Conservation (phyloP, 2,797 vertebrate genomes). For the Allobates femoralis region DNA sequence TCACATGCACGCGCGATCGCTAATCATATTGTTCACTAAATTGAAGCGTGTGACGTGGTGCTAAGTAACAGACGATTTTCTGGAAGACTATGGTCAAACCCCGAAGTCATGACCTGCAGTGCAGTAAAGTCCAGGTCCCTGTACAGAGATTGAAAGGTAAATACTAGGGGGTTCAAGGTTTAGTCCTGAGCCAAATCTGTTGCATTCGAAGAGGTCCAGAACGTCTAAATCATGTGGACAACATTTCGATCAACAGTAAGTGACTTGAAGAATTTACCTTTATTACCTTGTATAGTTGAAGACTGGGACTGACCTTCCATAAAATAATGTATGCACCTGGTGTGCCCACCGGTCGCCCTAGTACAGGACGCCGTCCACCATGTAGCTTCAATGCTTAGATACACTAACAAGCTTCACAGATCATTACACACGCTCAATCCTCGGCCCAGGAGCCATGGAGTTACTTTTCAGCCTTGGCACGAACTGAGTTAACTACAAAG, state of each 20-base stretch:
- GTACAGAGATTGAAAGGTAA: no score
- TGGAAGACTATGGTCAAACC: no score
- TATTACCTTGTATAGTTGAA: background rate
- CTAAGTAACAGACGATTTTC: no score
- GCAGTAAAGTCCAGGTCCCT: no score
- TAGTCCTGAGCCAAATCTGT: no score
- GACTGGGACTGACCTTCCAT: background rate
- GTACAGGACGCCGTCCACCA: background rate
- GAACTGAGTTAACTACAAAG: conserved; percentile 53
- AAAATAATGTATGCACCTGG: background rate
- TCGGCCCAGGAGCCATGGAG: background rate
- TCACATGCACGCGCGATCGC: no score
- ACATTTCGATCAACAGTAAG: background rate
- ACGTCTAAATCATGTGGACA: background rate
- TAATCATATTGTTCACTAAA: no score
- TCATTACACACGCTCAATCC: background rate
- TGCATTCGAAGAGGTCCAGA: no score
- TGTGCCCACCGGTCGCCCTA: background rate
- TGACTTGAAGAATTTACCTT: background rate
- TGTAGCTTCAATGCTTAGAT: background rate
- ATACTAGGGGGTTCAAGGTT: no score
- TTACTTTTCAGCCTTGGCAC: conserved; percentile 9
- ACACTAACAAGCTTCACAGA: background rate
- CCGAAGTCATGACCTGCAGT: no score
- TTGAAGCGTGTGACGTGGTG: no score